Evolutionary conservation across 2,888 invertebrate genomes (phyloP).

Genomic region (Hydraecia micacea): DNA sequence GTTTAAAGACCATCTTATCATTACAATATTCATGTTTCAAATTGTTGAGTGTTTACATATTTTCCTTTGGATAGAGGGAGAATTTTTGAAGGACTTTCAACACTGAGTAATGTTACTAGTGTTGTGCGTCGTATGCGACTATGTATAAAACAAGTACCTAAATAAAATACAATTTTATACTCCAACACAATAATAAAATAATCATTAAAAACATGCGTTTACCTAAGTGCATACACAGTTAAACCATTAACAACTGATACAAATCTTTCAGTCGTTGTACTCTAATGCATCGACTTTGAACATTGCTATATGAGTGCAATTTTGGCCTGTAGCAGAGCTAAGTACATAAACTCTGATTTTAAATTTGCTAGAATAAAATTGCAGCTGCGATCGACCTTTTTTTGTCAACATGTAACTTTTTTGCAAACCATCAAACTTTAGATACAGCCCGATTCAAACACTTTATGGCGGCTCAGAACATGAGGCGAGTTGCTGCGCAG

Average conservation of each 20-base stretch:
- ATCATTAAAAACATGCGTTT: background rate
- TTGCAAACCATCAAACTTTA: no score
- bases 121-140: conserved; percentile 7
- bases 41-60: background rate
- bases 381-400: no score
- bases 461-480: no score
- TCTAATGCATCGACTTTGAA: background rate
- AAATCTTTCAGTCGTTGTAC: background rate
- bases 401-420: no score
- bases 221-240: background rate
- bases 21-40: no score
- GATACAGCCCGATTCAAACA: no score
- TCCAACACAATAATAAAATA: background rate
- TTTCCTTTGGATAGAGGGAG: background rate
- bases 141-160: background rate
- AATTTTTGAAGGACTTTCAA: conserved; percentile 26
- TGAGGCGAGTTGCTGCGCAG: no score
- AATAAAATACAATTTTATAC: background rate
- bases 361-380: no score
- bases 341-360: no score
- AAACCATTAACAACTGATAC: background rate
- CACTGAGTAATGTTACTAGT: conserved; percentile 37
- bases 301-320: background rate
- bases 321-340: background rate
- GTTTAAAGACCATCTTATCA: no score